These are phyloP conservation scores for Uria aalge DNA, from an alignment of 2,113 vertebrate genomes.

Conservation along the genomic window DNA sequence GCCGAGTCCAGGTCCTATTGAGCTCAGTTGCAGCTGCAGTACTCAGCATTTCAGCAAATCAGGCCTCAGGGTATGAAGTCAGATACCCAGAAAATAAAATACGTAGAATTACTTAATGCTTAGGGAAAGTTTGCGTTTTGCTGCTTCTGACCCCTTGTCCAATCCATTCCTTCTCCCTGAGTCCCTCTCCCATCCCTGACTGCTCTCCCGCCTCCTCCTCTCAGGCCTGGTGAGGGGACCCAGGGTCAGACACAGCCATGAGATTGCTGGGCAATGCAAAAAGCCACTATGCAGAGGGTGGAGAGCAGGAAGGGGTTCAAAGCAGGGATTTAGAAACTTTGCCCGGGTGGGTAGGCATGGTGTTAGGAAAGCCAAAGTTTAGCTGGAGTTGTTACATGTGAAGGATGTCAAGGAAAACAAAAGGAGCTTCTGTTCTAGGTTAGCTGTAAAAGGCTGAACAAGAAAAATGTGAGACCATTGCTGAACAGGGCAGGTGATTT, in stretches of 20 bases:
- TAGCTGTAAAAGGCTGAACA: neutral
- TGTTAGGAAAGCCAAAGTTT: neutral
- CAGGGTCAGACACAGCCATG: neutral
- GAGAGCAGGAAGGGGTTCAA: fast-evolving
- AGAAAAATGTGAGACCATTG: fast-evolving
- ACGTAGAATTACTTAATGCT: neutral
- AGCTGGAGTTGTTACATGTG: neutral
- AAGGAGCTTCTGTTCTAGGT: neutral
- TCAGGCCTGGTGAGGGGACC: neutral
- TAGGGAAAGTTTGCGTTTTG: neutral
- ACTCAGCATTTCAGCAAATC: constrained; percentile 29
- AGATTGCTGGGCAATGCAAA: neutral
- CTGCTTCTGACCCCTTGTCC: neutral
- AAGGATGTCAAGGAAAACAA: neutral
- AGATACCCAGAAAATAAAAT: neutral
- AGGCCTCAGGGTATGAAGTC: neutral
- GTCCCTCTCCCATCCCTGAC: neutral
- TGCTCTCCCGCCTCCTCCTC: neutral
- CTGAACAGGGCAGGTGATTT: neutral
- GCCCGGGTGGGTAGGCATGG: fast-evolving
- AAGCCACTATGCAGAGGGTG: neutral
- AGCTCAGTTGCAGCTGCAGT: constrained; percentile 5
- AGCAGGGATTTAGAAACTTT: neutral
- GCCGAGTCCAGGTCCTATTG: constrained; percentile 6
- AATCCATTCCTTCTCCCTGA: neutral